Percentiles rank a stretch among this genome's conserved stretches.
Conservation (phyloP, 2,113 vertebrate species). For the Alectura lathami region DNA sequence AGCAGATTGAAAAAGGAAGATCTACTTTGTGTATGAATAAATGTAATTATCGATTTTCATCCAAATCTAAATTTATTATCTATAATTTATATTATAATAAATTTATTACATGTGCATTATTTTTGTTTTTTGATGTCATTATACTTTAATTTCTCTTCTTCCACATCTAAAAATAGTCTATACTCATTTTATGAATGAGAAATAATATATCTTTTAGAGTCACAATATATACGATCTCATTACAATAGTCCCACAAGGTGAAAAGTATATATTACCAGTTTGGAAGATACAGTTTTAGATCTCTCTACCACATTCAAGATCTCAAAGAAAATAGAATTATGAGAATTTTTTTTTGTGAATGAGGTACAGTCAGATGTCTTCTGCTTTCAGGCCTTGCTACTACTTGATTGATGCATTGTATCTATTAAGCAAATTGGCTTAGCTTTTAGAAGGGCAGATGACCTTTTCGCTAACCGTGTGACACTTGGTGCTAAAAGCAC, state of each 20-base stretch:
- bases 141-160: neutral
- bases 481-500: neutral
- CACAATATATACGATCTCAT: neutral
- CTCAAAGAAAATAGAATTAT: neutral
- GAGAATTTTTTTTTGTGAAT: neutral
- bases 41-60: neutral
- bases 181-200: neutral
- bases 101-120: neutral
- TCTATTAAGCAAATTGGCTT: neutral
- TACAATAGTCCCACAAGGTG: neutral
- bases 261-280: neutral
- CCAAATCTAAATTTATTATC: slow-evolving; percentile 14
- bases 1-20: neutral
- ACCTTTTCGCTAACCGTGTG: neutral
- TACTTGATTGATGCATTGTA: neutral
- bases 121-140: neutral
- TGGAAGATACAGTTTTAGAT: neutral
- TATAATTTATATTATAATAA: no score
- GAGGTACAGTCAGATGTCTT: neutral
- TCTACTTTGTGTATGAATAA: slow-evolving; percentile 10
- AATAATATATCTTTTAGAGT: neutral
- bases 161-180: neutral
- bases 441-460: neutral
- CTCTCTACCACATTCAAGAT: neutral
- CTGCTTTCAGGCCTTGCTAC: neutral